Conservation (phyloP, 2,888 invertebrate genomes). For the Sarcophaga subvicina region DNA sequence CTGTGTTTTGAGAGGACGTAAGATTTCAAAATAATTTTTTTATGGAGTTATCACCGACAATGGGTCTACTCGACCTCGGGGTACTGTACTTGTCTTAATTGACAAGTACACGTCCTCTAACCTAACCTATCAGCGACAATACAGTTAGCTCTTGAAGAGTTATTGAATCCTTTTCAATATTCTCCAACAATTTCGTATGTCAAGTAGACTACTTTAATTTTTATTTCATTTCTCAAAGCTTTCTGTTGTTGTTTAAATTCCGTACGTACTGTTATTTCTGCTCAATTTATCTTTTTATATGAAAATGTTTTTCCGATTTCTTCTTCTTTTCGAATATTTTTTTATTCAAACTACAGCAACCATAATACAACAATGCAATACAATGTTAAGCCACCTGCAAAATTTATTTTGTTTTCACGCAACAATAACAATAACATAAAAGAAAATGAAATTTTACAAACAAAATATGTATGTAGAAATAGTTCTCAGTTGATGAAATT, state of each 20-base stretch:
- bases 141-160: too few species aligned
- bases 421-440: conserved; percentile 14
- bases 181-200: too few species aligned
- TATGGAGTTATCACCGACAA: too few species aligned
- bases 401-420: conserved; percentile 24
- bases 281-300: conserved; percentile 48
- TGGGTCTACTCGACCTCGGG: too few species aligned
- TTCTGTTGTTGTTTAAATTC: background rate
- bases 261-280: conserved; percentile 39
- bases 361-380: conserved; percentile 7
- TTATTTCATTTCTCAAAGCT: background rate
- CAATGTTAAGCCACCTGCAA: conserved; percentile 45
- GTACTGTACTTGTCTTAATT: too few species aligned
- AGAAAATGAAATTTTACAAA: background rate
- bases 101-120: too few species aligned
- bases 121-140: too few species aligned
- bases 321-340: conserved; percentile 15
- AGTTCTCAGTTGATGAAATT: conserved; percentile 19
- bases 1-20: too few species aligned
- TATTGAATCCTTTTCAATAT: background rate
- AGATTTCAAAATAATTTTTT: too few species aligned
- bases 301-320: conserved; percentile 27
- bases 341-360: background rate
- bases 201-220: too few species aligned
- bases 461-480: too few species aligned